Conservation (phyloP, 1,140 invertebrate species). For the Drosophila pallidifrons region DNA sequence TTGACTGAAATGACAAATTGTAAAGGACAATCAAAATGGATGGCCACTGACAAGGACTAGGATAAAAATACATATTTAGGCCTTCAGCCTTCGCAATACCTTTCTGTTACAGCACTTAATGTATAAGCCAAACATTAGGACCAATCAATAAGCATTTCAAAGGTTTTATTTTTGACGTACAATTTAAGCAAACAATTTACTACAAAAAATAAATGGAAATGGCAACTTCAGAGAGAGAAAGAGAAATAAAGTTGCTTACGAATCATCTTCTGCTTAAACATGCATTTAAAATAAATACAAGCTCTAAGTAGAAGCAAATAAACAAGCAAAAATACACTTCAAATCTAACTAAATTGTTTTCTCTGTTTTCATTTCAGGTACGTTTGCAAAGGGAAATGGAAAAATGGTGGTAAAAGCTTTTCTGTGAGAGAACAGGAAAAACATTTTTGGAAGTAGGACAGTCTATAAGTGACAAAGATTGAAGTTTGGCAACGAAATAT, state of each 20-base stretch:
- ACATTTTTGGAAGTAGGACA: background rate
- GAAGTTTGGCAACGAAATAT: conserved; percentile 27
- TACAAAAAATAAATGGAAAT: background rate
- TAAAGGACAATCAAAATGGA: conserved; percentile 45
- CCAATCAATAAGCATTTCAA: conserved; percentile 13
- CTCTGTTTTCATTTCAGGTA: conserved; percentile 26
- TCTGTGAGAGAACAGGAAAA: background rate
- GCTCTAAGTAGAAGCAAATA: background rate
- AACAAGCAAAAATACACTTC: conserved; percentile 25
- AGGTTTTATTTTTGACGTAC: conserved; percentile 1
- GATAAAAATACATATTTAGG: conserved; percentile 21
- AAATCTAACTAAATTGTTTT: conserved; percentile 8
- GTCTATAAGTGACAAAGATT: conserved; percentile 5
- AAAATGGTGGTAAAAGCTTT: conserved; percentile 3
- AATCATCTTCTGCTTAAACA: background rate
- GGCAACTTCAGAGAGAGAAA: too few relatives aligned
- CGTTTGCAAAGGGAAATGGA: background rate
- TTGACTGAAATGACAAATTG: conserved; percentile 66
- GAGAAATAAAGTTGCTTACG: background rate
- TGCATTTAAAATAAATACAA: background rate
- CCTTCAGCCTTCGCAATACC: background rate
- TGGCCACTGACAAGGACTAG: conserved; percentile 6
- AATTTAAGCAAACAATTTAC: background rate
- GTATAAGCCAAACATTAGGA: conserved; percentile 9
- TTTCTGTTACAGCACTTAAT: conserved; percentile 8